These are phyloP conservation scores for Zaprionus ghesquierei DNA, from an alignment of 1,140 invertebrate genomes.

Conservation along the genomic window DNA sequence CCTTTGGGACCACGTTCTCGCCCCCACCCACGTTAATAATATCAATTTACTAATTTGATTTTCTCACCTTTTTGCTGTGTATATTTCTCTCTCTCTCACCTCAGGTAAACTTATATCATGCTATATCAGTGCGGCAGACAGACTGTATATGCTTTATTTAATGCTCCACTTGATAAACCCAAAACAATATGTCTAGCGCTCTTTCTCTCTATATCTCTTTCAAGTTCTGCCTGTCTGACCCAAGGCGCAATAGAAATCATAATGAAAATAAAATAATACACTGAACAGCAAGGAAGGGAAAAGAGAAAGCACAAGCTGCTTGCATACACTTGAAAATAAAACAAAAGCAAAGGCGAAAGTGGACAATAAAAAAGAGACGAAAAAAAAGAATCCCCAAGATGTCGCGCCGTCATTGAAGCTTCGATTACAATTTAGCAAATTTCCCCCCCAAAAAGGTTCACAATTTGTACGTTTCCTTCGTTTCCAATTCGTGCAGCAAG, in stretches of 20 bases:
- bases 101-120: background rate
- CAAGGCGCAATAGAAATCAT: slow-evolving; percentile 44
- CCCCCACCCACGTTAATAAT: background rate
- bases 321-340: slow-evolving; percentile 37
- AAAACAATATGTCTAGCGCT: background rate
- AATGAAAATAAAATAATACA: slow-evolving; percentile 58
- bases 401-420: slow-evolving; percentile 30
- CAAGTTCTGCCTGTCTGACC: slow-evolving; percentile 9
- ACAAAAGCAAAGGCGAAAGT: slow-evolving; percentile 2
- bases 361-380: background rate
- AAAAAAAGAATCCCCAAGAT: slow-evolving; percentile 14
- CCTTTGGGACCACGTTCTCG: too few species aligned
- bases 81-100: background rate
- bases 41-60: background rate
- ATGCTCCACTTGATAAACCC: background rate
- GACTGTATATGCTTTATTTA: background rate
- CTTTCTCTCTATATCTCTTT: background rate
- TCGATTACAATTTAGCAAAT: slow-evolving; percentile 50
- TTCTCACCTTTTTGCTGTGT: background rate
- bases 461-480: slow-evolving; percentile 9
- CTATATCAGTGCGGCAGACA: too few species aligned
- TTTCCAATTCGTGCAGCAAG: background rate
- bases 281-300: background rate
- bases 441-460: slow-evolving; percentile 24
- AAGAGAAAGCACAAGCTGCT: slow-evolving; percentile 17